A percentile compares a stretch with the other conserved stretches of the same genome.
Evolutionary conservation across 2,888 invertebrate genomes (phyloP).

Genomic region (Flexamia atlantica): DNA sequence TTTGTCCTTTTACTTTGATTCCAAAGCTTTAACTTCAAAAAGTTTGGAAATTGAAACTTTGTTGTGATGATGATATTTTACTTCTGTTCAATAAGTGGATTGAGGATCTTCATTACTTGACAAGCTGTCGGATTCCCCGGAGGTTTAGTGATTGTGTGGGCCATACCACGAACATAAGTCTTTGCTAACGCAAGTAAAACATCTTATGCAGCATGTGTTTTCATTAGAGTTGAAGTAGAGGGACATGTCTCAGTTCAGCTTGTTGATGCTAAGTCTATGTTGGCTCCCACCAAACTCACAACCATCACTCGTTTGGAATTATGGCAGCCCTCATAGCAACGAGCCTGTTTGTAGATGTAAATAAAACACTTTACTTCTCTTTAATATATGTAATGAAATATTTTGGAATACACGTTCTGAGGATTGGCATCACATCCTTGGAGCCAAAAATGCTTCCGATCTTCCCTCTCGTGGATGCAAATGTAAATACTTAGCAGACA

Average conservation of each 20-base stretch:
- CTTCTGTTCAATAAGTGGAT: neutral
- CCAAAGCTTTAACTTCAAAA: slow-evolving; percentile 69
- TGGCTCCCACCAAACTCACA: slow-evolving; percentile 69
- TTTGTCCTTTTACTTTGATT: slow-evolving; percentile 64
- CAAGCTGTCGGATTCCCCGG: slow-evolving; percentile 5
- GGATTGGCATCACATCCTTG: no score
- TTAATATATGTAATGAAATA: no score
- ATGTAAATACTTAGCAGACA: slow-evolving; percentile 68
- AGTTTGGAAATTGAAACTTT: slow-evolving; percentile 36
- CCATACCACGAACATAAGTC: no score
- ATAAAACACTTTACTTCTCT: no score
- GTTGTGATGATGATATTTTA: slow-evolving; percentile 41
- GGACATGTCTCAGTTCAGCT: slow-evolving; percentile 66
- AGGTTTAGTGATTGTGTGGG: no score
- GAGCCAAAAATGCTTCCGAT: slow-evolving; percentile 70
- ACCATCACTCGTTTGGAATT: slow-evolving; percentile 72
- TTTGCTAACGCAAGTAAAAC: slow-evolving; percentile 71
- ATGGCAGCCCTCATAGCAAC: slow-evolving; percentile 70
- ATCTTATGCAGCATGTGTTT: slow-evolving; percentile 71
- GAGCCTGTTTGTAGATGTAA: slow-evolving; percentile 43
- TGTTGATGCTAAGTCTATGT: slow-evolving; percentile 70
- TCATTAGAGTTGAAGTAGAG: slow-evolving; percentile 63
- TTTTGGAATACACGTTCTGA: no score
- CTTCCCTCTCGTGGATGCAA: slow-evolving; percentile 71
- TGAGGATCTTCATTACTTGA: neutral